phyloP scores from a whole-genome alignment of 2,888 invertebrate species.

The Pinctada fucata region DNA sequence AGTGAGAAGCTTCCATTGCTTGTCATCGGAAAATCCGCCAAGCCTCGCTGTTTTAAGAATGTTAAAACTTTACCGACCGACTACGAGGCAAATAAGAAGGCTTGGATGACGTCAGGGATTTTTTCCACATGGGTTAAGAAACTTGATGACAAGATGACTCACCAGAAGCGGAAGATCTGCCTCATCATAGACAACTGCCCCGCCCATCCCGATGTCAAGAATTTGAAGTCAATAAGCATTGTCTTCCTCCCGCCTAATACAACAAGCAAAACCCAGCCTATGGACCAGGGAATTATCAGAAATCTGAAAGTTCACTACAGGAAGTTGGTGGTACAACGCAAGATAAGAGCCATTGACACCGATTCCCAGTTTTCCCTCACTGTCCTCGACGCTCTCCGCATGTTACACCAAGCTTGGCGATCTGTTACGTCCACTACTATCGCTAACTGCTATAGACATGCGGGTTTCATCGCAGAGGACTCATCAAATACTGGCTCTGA shows the following conservation, averaged over 20 bases:
- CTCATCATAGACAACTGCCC: slow-evolving; percentile 54
- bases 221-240: slow-evolving; percentile 37
- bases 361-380: slow-evolving; percentile 22
- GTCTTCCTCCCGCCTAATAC: slow-evolving; percentile 59
- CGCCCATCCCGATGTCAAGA: slow-evolving; percentile 31
- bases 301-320: slow-evolving; percentile 48
- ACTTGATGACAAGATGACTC: slow-evolving; percentile 38
- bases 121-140: slow-evolving; percentile 51
- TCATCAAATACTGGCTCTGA: neutral
- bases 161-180: slow-evolving; percentile 38
- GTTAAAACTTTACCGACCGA: slow-evolving; percentile 37
- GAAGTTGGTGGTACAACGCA: slow-evolving; percentile 22
- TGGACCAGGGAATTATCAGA: slow-evolving; percentile 57
- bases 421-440: slow-evolving; percentile 17
- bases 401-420: slow-evolving; percentile 43
- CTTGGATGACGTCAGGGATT: slow-evolving; percentile 50
- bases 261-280: slow-evolving; percentile 53
- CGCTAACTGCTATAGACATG: slow-evolving; percentile 22
- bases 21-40: slow-evolving; percentile 46
- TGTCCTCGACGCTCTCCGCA: slow-evolving; percentile 38
- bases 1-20: slow-evolving; percentile 44
- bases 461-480: slow-evolving; percentile 4
- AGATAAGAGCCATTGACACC: slow-evolving; percentile 29
- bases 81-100: slow-evolving; percentile 48
- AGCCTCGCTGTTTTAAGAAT: slow-evolving; percentile 51